A percentile compares a stretch with the other conserved stretches of the same genome.
Evolutionary conservation across 2,888 invertebrate genomes (phyloP).

Genomic region (Lithosia quadra): DNA sequence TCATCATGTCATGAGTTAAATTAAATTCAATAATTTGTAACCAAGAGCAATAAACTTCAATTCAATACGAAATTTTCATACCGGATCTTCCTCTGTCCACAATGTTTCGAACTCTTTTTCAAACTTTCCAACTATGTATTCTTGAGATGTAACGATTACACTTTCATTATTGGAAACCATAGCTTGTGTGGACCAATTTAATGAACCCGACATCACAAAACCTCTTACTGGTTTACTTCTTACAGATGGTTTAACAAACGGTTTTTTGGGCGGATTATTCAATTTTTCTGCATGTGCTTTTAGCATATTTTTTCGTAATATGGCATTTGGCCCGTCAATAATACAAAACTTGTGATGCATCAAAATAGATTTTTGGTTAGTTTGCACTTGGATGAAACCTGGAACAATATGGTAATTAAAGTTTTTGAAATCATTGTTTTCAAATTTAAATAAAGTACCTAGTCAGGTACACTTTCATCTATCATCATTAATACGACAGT

Average conservation of each 20-base stretch:
- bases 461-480: no score
- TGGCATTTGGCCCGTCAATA: slow-evolving; percentile 87
- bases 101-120: slow-evolving; percentile 88
- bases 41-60: not conserved
- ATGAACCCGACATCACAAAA: slow-evolving; percentile 90
- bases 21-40: no score
- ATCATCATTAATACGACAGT: no score
- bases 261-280: slow-evolving; percentile 68
- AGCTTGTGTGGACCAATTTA: slow-evolving; percentile 92
- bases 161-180: slow-evolving; percentile 91
- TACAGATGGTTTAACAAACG: slow-evolving; percentile 50
- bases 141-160: slow-evolving; percentile 88
- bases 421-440: no score
- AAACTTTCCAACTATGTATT: slow-evolving; percentile 85
- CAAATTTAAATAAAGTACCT: no score
- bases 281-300: slow-evolving; percentile 78
- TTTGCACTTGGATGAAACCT: slow-evolving; percentile 84
- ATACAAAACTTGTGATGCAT: slow-evolving; percentile 95
- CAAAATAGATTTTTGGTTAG: slow-evolving; percentile 82
- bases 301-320: slow-evolving; percentile 73
- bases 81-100: slow-evolving; percentile 86
- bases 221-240: slow-evolving; percentile 69
- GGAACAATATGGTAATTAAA: slow-evolving; percentile 34
- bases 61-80: slow-evolving; percentile 52
- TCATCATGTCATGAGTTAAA: no score